phyloP scores from a whole-genome alignment of 1,140 invertebrate genomes.

The Lordiphosa stackelbergi region DNA sequence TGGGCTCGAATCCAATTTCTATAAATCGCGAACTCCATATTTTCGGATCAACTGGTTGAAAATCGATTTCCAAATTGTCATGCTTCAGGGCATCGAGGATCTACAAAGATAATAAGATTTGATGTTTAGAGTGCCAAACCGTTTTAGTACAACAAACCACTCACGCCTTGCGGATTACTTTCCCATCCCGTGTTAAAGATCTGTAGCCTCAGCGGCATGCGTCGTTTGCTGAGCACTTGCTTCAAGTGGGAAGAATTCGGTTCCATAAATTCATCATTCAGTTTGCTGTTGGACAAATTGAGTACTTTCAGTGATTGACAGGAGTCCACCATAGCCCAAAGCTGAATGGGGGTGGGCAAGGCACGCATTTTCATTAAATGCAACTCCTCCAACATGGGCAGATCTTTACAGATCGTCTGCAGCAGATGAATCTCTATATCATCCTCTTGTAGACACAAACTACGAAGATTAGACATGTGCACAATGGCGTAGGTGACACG shows the following conservation, averaged over 20 bases:
- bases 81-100: slow-evolving; percentile 9
- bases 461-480: slow-evolving; percentile 32
- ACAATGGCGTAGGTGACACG: slow-evolving; percentile 7
- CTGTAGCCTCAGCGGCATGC: slow-evolving; percentile 16
- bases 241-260: slow-evolving; percentile 1
- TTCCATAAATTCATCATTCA: slow-evolving; percentile 19
- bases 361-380: slow-evolving; percentile 44
- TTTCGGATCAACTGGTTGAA: slow-evolving; percentile 25
- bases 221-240: background rate
- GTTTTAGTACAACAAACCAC: too few species aligned
- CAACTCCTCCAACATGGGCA: slow-evolving; percentile 38
- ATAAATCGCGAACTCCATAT: slow-evolving; percentile 43
- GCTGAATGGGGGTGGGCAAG: slow-evolving; percentile 24
- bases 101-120: slow-evolving; percentile 4
- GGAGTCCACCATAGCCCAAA: slow-evolving; percentile 30
- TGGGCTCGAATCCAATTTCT: slow-evolving; percentile 31
- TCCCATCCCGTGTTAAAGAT: slow-evolving; percentile 19
- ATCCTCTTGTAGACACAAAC: slow-evolving; percentile 43
- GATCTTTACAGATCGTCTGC: slow-evolving; percentile 11
- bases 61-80: slow-evolving; percentile 32
- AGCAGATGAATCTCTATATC: slow-evolving; percentile 39
- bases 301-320: slow-evolving; percentile 24
- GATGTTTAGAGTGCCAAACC: too few species aligned
- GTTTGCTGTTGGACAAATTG: slow-evolving; percentile 21
- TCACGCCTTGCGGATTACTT: slow-evolving; percentile 12